A percentile compares a stretch with the other conserved stretches of the same genome.
phyloP scores from a whole-genome alignment of 2,797 vertebrate genomes.

The Luscinia megarhynchos region DNA sequence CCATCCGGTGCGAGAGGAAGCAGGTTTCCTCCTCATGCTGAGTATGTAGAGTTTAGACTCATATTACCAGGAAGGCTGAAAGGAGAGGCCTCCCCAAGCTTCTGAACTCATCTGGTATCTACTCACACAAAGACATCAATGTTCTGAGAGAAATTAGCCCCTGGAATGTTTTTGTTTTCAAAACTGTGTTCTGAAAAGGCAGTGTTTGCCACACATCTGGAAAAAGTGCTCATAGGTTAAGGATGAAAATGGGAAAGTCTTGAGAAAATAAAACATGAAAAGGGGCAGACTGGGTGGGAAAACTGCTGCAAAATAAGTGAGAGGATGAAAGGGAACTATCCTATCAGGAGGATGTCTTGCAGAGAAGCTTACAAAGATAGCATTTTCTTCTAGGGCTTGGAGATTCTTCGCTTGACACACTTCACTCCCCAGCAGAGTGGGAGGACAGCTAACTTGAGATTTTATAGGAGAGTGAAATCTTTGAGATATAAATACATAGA shows the following conservation, averaged over 20 bases:
- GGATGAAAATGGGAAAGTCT: conserved; percentile 8
- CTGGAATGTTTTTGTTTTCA: conserved; percentile 74
- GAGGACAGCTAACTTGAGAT: conserved; percentile 53
- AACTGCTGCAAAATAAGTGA: conserved; percentile 26
- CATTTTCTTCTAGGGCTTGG: conserved; percentile 35
- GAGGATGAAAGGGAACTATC: conserved; percentile 38
- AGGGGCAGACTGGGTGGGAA: conserved; percentile 55
- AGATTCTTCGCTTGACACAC: conserved; percentile 8
- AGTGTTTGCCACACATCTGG: conserved; percentile 73
- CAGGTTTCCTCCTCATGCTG: conserved; percentile 61
- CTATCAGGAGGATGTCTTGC: conserved; percentile 34
- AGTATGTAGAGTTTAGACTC: conserved; percentile 63
- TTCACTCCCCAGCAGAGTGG: conserved; percentile 66
- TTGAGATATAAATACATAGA: conserved; percentile 42
- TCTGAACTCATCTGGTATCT: conserved; percentile 74
- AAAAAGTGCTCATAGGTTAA: conserved; percentile 70
- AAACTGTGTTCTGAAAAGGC: conserved; percentile 62
- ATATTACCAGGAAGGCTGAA: conserved; percentile 59
- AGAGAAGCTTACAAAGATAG: conserved; percentile 50
- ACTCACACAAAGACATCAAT: conserved; percentile 59
- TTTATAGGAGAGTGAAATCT: conserved; percentile 44
- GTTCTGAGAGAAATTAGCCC: conserved; percentile 71
- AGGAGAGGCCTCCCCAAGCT: conserved; percentile 59
- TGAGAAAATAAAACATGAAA: conserved; percentile 73
- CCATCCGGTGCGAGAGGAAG: conserved; percentile 53